Base-by-base conservation (phyloP, 1,140 invertebrate genomes). In the Dendrolimus kikuchii region DNA sequence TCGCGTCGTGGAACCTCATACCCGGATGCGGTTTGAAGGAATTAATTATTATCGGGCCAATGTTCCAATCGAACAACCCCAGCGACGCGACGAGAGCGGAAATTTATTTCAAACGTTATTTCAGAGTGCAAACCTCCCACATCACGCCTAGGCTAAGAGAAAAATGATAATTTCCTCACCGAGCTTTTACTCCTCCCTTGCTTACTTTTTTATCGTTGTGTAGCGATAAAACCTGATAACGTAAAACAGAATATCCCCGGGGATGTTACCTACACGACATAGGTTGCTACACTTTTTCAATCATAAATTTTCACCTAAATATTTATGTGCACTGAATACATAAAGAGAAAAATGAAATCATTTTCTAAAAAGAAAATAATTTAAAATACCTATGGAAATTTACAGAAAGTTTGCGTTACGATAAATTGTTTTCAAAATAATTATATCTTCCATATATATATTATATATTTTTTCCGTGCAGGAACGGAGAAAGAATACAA, bases 41-140 rank as follows among this genome's bases (percentile, higher is more conserved):
- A 77, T 73, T 77, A 78, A 75, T 78, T 73, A 80, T 79, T 74
- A 81, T 77, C 75, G 60, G 64, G 77, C 72, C 77, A 81, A 83
- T 83, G 72, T 83, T 83, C 71, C 74, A 80, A 83, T 81, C 66
- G 73, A 78, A 66, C 66, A 64, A 69, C 63, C 62, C 67, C 66
- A 62, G 63, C 65, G 68, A 63, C 62, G 61, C 40, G 69, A 44
- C 60, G 53, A 48, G 40, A n/a, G 56, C 76, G 80, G 80, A 81
- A 75, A 83, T 83, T 79, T 77, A 76, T 81, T 80, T 74, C 64
- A 71, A 81, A 83, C 60, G 76, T 75, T 73, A 77, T 80, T 80
- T 68, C 71, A 66, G 68, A 77, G 73, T 69, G 71, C 67, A 74
- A 69, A 67, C 63, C 52, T 60, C 55, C 53, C 55, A 42, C 44